phyloP scores from a whole-genome alignment of 1,140 invertebrate species.

The Muscidifurax raptorellus region DNA sequence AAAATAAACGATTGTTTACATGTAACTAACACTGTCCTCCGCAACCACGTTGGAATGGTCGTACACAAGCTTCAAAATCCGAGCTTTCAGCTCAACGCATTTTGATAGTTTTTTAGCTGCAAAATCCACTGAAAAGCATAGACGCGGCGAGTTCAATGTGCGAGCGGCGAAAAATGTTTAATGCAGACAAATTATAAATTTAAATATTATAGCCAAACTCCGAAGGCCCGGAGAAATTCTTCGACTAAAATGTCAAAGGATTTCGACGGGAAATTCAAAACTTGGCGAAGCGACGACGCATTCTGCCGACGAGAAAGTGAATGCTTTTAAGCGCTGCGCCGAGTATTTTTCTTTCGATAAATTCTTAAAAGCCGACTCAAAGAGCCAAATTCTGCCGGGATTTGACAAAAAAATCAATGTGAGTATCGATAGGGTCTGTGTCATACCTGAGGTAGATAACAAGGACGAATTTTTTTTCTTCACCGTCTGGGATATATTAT shows the following conservation, averaged over 20 bases:
- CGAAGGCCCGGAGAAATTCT: neutral
- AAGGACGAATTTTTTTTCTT: neutral
- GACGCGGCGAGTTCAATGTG: neutral
- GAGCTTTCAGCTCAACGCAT: neutral
- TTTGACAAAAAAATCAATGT: neutral
- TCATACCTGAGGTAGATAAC: neutral
- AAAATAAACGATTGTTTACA: no score
- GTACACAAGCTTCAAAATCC: neutral
- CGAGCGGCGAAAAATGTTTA: slow-evolving; percentile 22
- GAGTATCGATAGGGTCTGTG: neutral
- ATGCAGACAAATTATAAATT: slow-evolving; percentile 42
- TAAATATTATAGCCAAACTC: slow-evolving; percentile 3
- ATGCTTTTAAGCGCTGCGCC: neutral
- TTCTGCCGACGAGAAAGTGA: neutral
- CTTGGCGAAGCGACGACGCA: neutral
- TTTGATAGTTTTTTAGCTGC: neutral
- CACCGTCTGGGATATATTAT: neutral
- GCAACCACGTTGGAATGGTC: no score
- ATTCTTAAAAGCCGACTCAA: slow-evolving; percentile 12
- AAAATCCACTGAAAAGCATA: slow-evolving; percentile 29
- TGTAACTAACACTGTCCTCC: neutral
- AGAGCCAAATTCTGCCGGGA: neutral
- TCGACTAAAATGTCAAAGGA: slow-evolving; percentile 1
- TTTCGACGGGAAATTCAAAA: slow-evolving; percentile 27
- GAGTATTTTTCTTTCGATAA: slow-evolving; percentile 14